Evolutionary conservation across 2,888 invertebrate species (phyloP).

Genomic region (Cheilosia urbana): DNA sequence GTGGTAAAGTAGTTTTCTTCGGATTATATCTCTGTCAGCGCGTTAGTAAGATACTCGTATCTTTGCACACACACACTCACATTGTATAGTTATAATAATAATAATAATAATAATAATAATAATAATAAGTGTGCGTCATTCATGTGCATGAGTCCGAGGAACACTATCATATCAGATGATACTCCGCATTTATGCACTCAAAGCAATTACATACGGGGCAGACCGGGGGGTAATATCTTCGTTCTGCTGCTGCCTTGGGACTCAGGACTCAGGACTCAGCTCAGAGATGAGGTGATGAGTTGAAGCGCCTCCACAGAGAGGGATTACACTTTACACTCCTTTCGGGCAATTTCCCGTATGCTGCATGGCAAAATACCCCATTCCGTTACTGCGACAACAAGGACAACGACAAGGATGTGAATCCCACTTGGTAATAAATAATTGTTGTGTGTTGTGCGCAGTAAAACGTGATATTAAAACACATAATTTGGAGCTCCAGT

Average conservation of each 20-base stretch:
- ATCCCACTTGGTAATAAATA: slow-evolving; percentile 70
- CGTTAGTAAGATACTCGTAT: not conserved
- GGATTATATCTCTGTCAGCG: not conserved
- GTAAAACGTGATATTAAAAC: slow-evolving; percentile 77
- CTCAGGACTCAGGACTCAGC: not conserved
- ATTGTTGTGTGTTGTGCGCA: slow-evolving; percentile 70
- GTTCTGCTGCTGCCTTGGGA: slow-evolving; percentile 40
- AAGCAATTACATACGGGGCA: slow-evolving; percentile 66
- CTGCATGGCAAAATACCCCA: slow-evolving; percentile 9
- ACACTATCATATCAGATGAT: slow-evolving; percentile 64
- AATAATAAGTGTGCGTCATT: slow-evolving; percentile 67
- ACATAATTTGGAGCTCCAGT: slow-evolving; percentile 69
- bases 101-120: too few species aligned
- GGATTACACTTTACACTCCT: slow-evolving; percentile 44
- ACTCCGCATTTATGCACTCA: slow-evolving; percentile 70
- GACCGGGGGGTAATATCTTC: slow-evolving; percentile 60
- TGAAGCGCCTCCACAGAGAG: slow-evolving; percentile 24
- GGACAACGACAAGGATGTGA: slow-evolving; percentile 33
- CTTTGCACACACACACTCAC: not conserved
- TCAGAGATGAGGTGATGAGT: slow-evolving; percentile 25
- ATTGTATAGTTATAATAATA: not conserved
- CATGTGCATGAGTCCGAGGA: slow-evolving; percentile 51
- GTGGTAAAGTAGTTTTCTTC: slow-evolving; percentile 18
- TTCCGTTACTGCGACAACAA: slow-evolving; percentile 25
- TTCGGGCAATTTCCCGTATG: slow-evolving; percentile 30